phyloP scores from a whole-genome alignment of 2,113 vertebrate genomes.

The Procavia capensis region DNA sequence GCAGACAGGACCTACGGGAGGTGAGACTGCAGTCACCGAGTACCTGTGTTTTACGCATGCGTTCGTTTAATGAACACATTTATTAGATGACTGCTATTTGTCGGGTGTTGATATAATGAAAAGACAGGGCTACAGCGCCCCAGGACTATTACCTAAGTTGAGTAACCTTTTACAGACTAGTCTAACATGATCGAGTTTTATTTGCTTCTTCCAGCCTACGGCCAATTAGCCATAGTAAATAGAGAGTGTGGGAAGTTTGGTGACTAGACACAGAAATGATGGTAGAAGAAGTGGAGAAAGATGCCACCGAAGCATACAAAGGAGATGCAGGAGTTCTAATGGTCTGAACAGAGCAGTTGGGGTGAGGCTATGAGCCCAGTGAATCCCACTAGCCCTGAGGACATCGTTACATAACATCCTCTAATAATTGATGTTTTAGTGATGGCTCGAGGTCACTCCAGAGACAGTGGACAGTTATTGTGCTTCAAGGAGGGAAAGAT shows the following conservation, averaged over 20 bases:
- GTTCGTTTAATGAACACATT: neutral
- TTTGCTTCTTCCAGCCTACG: neutral
- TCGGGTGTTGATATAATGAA: neutral
- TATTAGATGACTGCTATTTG: accelerated
- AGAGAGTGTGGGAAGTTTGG: neutral
- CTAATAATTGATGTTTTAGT: neutral
- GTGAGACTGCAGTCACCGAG: neutral
- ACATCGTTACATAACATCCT: neutral
- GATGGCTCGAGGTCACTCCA: neutral
- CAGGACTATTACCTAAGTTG: neutral
- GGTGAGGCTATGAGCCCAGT: neutral
- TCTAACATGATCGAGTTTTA: neutral
- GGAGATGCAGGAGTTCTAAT: neutral
- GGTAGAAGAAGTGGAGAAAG: neutral
- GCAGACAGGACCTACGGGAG: neutral
- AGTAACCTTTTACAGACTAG: neutral
- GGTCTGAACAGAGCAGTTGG: neutral
- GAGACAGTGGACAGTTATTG: neutral
- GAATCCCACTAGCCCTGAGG: neutral
- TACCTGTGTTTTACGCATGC: too few relatives aligned
- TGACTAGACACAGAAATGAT: neutral
- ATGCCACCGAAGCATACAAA: neutral
- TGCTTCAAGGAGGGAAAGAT: neutral
- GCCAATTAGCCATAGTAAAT: neutral
- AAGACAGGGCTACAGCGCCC: neutral